phyloP scores from a whole-genome alignment of 1,140 invertebrate genomes.

The Cotesia glomerata region DNA sequence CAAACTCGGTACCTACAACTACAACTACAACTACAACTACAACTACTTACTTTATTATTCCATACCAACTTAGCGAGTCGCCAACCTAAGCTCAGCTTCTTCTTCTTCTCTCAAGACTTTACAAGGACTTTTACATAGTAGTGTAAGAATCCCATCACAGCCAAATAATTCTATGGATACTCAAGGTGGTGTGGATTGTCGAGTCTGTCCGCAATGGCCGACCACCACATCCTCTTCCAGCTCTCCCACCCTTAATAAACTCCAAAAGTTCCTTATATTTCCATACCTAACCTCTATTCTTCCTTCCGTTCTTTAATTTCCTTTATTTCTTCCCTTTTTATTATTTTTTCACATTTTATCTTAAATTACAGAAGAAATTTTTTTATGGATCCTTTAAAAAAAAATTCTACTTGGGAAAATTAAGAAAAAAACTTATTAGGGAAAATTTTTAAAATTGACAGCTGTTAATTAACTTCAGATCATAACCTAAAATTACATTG shows the following conservation, averaged over 20 bases:
- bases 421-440: too few species aligned
- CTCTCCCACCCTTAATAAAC: constrained; percentile 32
- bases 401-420: too few species aligned
- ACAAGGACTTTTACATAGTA: not conserved
- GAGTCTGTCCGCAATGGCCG: constrained; percentile 53
- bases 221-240: constrained; percentile 53
- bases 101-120: not conserved
- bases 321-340: constrained; percentile 23
- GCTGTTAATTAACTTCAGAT: too few species aligned
- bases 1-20: too few species aligned
- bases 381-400: too few species aligned
- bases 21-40: not conserved
- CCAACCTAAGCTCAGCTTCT: not conserved
- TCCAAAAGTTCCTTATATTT: not conserved
- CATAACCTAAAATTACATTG: too few species aligned
- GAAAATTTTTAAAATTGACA: too few species aligned
- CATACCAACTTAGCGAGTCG: not conserved
- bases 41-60: constrained; percentile 2
- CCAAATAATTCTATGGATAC: too few species aligned
- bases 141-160: too few species aligned
- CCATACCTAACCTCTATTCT: not conserved
- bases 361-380: too few species aligned
- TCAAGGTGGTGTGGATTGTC: constrained; percentile 30
- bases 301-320: constrained; percentile 28
- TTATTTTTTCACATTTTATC: not conserved